Evolutionary conservation across 2,888 invertebrate genomes (phyloP).

Genomic region (Archips crataeganus): DNA sequence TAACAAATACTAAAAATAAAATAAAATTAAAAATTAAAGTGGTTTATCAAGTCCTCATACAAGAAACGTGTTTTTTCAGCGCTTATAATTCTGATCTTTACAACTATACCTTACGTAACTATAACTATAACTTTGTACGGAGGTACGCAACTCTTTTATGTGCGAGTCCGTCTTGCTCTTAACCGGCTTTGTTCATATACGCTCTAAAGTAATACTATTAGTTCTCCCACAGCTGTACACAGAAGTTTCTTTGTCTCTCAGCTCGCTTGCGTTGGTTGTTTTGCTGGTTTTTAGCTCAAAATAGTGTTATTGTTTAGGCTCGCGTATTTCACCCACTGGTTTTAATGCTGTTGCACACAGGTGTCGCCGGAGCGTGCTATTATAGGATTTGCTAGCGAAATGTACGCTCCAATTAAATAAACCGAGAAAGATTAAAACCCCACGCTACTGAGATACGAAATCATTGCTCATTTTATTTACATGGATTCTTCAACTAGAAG

Average conservation of each 20-base stretch:
- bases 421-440: background rate
- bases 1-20: no score
- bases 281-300: slow-evolving; percentile 32
- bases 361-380: slow-evolving; percentile 52
- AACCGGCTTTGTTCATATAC: background rate
- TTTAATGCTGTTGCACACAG: slow-evolving; percentile 47
- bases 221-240: slow-evolving; percentile 13
- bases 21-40: no score
- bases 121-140: no score
- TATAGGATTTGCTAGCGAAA: slow-evolving; percentile 48
- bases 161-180: no score
- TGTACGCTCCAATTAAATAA: slow-evolving; percentile 48
- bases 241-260: slow-evolving; percentile 35
- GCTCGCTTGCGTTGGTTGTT: slow-evolving; percentile 18
- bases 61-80: no score
- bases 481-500: background rate
- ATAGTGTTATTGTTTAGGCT: slow-evolving; percentile 36
- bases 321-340: slow-evolving; percentile 34
- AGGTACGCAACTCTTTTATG: no score
- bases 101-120: no score
- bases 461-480: background rate
- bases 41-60: no score
- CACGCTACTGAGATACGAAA: background rate
- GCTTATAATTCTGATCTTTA: no score
- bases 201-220: background rate